These are phyloP conservation scores for Drosophila sordidula DNA, from an alignment of 2,888 invertebrate species.

Conservation along the genomic window DNA sequence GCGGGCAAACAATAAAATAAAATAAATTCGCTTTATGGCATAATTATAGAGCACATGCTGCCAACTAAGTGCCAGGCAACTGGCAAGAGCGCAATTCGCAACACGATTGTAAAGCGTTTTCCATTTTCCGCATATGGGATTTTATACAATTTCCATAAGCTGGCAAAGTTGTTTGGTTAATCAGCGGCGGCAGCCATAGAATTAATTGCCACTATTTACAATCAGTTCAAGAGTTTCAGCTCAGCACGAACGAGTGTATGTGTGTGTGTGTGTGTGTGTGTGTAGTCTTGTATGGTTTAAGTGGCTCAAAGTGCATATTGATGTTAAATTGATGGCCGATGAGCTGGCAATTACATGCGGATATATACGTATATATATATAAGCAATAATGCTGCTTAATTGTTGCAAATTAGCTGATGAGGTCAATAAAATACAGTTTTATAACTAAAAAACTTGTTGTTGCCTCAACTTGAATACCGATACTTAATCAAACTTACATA, in stretches of 20 bases:
- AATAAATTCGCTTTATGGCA: slow-evolving; percentile 45
- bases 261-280: slow-evolving; percentile 1
- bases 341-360: slow-evolving; percentile 49
- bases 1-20: slow-evolving; percentile 42
- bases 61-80: slow-evolving; percentile 23
- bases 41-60: slow-evolving; percentile 41
- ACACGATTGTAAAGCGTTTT: slow-evolving; percentile 41
- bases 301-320: slow-evolving; percentile 66
- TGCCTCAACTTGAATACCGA: slow-evolving; percentile 13
- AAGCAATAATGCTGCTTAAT: slow-evolving; percentile 55
- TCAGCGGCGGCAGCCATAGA: slow-evolving; percentile 37
- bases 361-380: slow-evolving; percentile 37
- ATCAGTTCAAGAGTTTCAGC: slow-evolving; percentile 41
- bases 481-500: not conserved
- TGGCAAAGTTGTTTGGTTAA: slow-evolving; percentile 40
- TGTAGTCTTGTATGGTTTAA: slow-evolving; percentile 28
- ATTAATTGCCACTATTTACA: slow-evolving; percentile 69
- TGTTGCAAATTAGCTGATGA: slow-evolving; percentile 65
- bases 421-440: slow-evolving; percentile 32
- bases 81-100: slow-evolving; percentile 30
- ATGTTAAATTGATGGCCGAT: slow-evolving; percentile 61
- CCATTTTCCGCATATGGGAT: slow-evolving; percentile 39
- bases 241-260: slow-evolving; percentile 1
- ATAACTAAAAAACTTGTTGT: slow-evolving; percentile 3
- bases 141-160: slow-evolving; percentile 52